Evolutionary conservation across 2,888 invertebrate genomes (phyloP), one percentile per base, ranked within the genome.

Genomic region (Cryptocephalus primarius): DNA sequence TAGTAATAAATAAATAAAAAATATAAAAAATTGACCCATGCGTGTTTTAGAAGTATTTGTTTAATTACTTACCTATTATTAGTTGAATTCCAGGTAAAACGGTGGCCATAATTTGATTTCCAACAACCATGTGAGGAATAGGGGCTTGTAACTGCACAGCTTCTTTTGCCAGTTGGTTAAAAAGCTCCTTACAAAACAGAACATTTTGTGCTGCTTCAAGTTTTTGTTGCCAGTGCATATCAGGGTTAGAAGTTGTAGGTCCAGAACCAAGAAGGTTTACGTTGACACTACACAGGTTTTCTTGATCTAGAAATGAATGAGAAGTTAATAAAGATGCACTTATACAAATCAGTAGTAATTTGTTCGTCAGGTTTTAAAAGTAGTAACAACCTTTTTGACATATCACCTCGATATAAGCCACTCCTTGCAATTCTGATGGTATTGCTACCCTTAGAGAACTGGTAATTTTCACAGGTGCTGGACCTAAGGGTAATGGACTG

Each of bases 141-240:
- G 89, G 86, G 0, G 92, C 88, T 61, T 92, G 89, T 4, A 93
- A 71, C 63, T 93, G 92, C 6, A 95, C 93, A 0, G 96, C 95
- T 68, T 96, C 96, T 44, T 92, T 84, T 0, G 95, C 95, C 45
- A 96, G 71, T 60, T 95, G 88, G 53, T 91, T 88, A 65, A 96
- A 96, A 33, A 96, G 71, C 69, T 96, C 96, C 70, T 95, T 95
- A 66, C 96, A 96, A 72, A 95, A 96, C 13, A 96, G 74, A 31
- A 96, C 94, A 69, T 96, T 96, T 66, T 96, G 96, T 0, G 95
- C 95, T 0, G 91, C 90, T 66, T 96, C 95, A n/a, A 96, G 73
- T 60, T 92, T 92, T 63, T 91, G 89, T 60, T 95, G 93, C 96
- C 96, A 96, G 62, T 91, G 87, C 54, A 85, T 76, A 55, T 88